phyloP scores from a whole-genome alignment of 2,888 invertebrate species.

The Philereme vetulata region DNA sequence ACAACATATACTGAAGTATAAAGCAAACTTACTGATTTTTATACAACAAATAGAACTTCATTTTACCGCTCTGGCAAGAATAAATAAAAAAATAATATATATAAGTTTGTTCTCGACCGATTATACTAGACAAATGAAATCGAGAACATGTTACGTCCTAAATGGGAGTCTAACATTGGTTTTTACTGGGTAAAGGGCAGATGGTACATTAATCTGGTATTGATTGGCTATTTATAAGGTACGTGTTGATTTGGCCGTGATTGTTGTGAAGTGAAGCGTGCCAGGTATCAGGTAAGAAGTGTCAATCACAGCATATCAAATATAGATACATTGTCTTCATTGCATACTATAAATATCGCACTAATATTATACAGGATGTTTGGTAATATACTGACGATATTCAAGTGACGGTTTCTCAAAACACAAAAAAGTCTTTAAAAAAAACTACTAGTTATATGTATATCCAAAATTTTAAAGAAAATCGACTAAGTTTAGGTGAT shows the following conservation, averaged over 20 bases:
- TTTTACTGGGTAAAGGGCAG: constrained; percentile 25
- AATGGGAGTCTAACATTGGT: constrained; percentile 22
- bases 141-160: constrained; percentile 10
- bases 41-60: constrained; percentile 72
- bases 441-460: no score
- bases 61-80: constrained; percentile 47
- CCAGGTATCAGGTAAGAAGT: not conserved
- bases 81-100: constrained; percentile 36
- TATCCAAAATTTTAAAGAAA: no score
- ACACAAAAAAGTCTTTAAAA: no score
- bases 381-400: no score
- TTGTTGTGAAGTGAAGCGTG: not conserved
- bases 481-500: no score
- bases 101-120: constrained; percentile 46
- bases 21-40: constrained; percentile 66
- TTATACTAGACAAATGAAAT: constrained; percentile 46
- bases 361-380: no score
- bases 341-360: no score
- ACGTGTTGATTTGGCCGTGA: constrained; percentile 1
- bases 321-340: no score
- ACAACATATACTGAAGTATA: no score
- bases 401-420: no score
- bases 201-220: constrained; percentile 5
- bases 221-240: constrained; percentile 26
- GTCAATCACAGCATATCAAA: no score